Percentiles rank a stretch among this genome's conserved stretches.
Evolutionary conservation across 2,888 invertebrate species (phyloP).

Genomic region (Perizoma flavofasciatum): DNA sequence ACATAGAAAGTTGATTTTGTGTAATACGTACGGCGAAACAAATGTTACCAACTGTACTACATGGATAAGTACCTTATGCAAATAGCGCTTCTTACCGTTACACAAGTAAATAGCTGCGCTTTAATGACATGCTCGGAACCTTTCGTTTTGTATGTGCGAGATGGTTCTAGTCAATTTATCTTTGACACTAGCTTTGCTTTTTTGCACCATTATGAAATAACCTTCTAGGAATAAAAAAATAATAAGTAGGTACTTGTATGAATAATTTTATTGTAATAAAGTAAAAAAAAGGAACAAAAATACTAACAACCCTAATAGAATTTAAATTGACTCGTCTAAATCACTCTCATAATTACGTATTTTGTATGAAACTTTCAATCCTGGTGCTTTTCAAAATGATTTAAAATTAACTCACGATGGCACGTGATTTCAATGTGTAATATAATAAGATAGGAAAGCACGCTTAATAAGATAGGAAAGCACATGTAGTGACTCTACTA

Average conservation of each 20-base stretch:
- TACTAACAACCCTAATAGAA: neutral
- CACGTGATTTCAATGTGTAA: conserved; percentile 56
- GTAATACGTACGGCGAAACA: conserved; percentile 50
- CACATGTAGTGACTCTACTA: no score
- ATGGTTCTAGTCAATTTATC: conserved; percentile 59
- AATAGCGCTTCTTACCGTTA: conserved; percentile 73
- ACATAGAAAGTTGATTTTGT: neutral
- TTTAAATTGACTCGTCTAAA: conserved; percentile 23
- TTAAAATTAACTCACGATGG: conserved; percentile 65
- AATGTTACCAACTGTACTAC: conserved; percentile 54
- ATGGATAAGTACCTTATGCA: conserved; percentile 62
- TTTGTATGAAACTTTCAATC: conserved; percentile 60
- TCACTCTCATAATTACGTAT: conserved; percentile 39
- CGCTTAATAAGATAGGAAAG: no score
- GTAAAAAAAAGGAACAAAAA: no score
- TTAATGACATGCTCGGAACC: conserved; percentile 63
- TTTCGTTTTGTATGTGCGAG: conserved; percentile 52
- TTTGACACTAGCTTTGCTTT: conserved; percentile 42
- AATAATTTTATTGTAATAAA: no score
- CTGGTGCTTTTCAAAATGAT: conserved; percentile 58
- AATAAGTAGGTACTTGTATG: neutral
- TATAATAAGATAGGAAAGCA: conserved; percentile 45
- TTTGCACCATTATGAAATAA: conserved; percentile 5
- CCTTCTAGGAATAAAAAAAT: neutral
- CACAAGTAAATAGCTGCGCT: conserved; percentile 64